Percentiles rank a stretch among this genome's conserved stretches.
These are phyloP conservation scores for Sinocyclocheilus maitianheensis DNA, from an alignment of 2,113 vertebrate genomes.

Conservation along the genomic window DNA sequence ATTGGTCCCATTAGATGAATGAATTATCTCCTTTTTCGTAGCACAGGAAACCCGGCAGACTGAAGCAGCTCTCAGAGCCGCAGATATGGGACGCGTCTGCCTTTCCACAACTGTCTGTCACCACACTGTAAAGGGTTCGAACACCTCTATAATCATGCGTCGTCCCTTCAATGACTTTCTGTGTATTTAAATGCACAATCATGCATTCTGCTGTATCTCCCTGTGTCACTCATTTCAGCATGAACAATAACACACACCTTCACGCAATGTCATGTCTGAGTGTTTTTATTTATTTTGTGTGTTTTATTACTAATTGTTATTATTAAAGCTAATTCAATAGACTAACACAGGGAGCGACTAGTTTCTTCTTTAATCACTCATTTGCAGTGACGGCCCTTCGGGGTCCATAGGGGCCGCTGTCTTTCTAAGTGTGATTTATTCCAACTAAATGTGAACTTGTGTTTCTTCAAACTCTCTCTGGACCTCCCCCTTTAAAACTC, in stretches of 20 bases:
- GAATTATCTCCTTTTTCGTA: constrained; percentile 88
- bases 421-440: constrained; percentile 85
- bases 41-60: constrained; percentile 88
- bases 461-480: constrained; percentile 69
- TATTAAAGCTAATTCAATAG: constrained; percentile 9
- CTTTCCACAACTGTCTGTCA: constrained; percentile 71
- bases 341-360: neutral
- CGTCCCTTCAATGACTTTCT: neutral
- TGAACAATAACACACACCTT: neutral
- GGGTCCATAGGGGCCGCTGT: constrained; percentile 71
- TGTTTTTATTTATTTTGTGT: neutral
- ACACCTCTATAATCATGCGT: neutral
- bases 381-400: constrained; percentile 66
- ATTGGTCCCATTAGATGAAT: constrained; percentile 90
- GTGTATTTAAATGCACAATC: neutral
- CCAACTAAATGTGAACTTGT: constrained; percentile 59
- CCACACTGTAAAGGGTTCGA: neutral
- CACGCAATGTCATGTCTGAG: neutral
- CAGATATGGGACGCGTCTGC: constrained; percentile 81
- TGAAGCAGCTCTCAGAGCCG: constrained; percentile 69
- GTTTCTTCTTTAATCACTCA: constrained; percentile 73
- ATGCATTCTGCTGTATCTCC: neutral
- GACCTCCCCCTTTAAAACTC: constrained; percentile 60
- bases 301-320: neutral
- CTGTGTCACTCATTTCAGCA: neutral